A percentile compares a stretch with the other conserved stretches of the same genome.
phyloP scores from a whole-genome alignment of 2,113 vertebrate species.

The Fregata magnificens region DNA sequence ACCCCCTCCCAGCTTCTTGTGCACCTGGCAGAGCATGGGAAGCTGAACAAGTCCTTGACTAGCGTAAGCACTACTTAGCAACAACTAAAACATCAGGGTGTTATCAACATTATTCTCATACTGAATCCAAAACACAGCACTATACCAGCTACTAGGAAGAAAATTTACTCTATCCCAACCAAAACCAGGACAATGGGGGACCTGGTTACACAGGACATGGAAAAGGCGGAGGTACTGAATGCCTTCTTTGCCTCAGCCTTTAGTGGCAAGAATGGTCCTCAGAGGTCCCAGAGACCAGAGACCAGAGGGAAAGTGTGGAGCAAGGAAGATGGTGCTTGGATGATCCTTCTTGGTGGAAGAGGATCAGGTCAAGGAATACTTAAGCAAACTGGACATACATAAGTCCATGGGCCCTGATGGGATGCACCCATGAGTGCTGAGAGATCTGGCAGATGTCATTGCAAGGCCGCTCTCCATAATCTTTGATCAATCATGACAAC shows the following conservation, averaged over 20 bases:
- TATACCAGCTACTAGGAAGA: too few relatives aligned
- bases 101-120: too few relatives aligned
- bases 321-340: background rate
- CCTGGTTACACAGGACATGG: background rate
- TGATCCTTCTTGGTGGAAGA: background rate
- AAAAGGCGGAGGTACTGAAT: background rate
- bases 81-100: too few relatives aligned
- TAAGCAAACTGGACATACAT: background rate
- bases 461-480: accelerated
- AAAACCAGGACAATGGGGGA: too few relatives aligned
- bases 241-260: background rate
- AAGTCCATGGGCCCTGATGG: background rate
- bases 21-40: too few relatives aligned
- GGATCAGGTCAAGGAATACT: background rate
- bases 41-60: too few relatives aligned
- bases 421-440: background rate
- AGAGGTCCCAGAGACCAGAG: background rate
- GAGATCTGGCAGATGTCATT: background rate
- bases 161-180: too few relatives aligned
- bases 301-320: background rate
- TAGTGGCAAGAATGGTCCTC: background rate
- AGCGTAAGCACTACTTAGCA: too few relatives aligned
- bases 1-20: too few relatives aligned
- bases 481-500: background rate
- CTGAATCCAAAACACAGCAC: too few relatives aligned